Conservation (phyloP, 2,888 invertebrate species). For the Pseudococcus longispinus region DNA sequence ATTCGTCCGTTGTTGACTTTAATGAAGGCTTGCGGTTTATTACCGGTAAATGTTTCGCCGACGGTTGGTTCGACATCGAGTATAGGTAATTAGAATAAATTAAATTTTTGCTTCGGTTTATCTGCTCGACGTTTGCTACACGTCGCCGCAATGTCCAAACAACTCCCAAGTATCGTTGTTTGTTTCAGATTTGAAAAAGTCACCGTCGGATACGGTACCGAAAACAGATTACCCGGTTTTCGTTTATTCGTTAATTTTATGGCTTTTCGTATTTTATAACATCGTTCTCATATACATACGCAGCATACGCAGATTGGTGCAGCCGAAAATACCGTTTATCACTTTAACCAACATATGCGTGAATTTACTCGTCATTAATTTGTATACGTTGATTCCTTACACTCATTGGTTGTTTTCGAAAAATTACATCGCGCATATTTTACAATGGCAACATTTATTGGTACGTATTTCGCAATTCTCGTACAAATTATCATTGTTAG, state of each 20-base stretch:
- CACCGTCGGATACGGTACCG: not conserved
- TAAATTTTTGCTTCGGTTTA: not conserved
- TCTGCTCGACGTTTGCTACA: not conserved
- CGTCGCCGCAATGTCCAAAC: too few species aligned
- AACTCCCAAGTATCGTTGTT: too few species aligned
- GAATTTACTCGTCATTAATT: slow-evolving; percentile 3
- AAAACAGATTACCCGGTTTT: not conserved
- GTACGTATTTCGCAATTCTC: not conserved
- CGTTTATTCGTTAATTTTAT: slow-evolving; percentile 9
- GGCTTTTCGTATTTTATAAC: not conserved
- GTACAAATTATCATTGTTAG: not conserved
- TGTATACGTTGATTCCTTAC: slow-evolving; percentile 14
- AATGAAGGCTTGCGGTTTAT: slow-evolving; percentile 21
- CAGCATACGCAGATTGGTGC: not conserved
- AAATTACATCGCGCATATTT: not conserved
- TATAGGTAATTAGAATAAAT: not conserved
- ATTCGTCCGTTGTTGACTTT: slow-evolving; percentile 13
- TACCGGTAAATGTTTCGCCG: slow-evolving; percentile 12
- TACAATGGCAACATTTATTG: slow-evolving; percentile 8
- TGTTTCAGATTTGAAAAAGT: not conserved
- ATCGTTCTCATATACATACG: not conserved
- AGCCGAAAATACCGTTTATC: slow-evolving; percentile 1
- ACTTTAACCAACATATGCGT: not conserved
- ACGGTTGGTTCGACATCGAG: not conserved
- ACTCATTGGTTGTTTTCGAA: slow-evolving; percentile 27